Evolutionary conservation across 2,888 invertebrate genomes (phyloP), one percentile per base, ranked within the genome.

Genomic region (Cephus spinipes): DNA sequence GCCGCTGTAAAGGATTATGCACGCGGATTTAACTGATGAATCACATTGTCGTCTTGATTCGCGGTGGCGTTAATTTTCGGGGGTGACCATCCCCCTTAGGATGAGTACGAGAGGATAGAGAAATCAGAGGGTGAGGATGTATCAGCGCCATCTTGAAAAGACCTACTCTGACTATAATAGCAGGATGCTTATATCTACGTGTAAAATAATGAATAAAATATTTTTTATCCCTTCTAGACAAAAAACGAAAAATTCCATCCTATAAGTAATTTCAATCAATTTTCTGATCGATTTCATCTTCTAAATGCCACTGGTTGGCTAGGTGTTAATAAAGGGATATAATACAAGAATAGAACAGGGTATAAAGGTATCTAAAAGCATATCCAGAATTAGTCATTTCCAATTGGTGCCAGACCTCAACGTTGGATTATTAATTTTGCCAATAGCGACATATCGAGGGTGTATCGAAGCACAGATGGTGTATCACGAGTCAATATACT

Each of bases 21-120:
- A 91, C 91, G 91, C 91, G 91, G 91, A 91, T 91, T 91, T 91
- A 91, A 91, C 91, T 91, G 91, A 91, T 91, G 91, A 91, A 91
- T 91, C 91, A 91, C 91, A 91, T 91, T 91, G 91, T 91, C 91
- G 90, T 91, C 91, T 91, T 91, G 91, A 91, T 91, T 91, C 90
- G 90, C 89, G 89, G 86, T 88, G 91, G 90, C 91, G 91, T 91
- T 91, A 91, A 91, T 91, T 91, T 91, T 90, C 89, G 73, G 73
- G 78, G 83, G 79, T 71, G 71, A 33, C 32, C 71, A 32, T 71
- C 71, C 33, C 71, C 71, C 71, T 31, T 71, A 31, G 71, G 32
- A 71, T 23, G 55, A 55, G 55, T 55, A 55, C 23, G 55, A 55
- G 40, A 55, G 55, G 55, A 55, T 55, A 55, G 55, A 55, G 55